phyloP scores from a whole-genome alignment of 1,140 invertebrate genomes.

The Saccostrea glomerata region DNA sequence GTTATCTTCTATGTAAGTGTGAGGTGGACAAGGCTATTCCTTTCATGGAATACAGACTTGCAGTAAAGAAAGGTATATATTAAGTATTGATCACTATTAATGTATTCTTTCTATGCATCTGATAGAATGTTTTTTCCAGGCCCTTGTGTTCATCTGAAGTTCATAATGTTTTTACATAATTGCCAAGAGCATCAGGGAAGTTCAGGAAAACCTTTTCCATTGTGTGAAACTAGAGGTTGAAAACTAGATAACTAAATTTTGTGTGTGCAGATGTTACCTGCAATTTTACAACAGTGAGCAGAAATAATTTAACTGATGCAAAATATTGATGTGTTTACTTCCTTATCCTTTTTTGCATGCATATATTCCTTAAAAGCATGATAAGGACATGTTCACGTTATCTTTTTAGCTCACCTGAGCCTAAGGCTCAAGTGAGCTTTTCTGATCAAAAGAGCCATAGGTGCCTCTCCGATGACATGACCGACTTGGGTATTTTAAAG shows the following conservation, averaged over 20 bases:
- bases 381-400: background rate
- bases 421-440: too few relatives aligned
- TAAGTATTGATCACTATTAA: background rate
- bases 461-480: too few relatives aligned
- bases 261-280: background rate
- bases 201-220: background rate
- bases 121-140: background rate
- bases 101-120: background rate
- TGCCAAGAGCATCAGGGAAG: background rate
- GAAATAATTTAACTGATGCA: background rate
- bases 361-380: background rate
- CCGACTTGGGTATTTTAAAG: too few relatives aligned
- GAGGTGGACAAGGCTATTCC: constrained; percentile 3
- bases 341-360: background rate
- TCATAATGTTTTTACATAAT: background rate
- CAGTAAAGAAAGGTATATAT: background rate
- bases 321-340: constrained; percentile 9
- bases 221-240: background rate
- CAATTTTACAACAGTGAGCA: background rate
- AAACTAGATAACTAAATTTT: background rate
- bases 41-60: constrained; percentile 9
- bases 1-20: constrained; percentile 9
- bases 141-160: background rate
- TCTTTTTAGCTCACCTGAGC: too few relatives aligned
- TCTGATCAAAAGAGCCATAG: too few relatives aligned